phyloP scores from a whole-genome alignment of 2,888 invertebrate species.

The Perdita meconis region DNA sequence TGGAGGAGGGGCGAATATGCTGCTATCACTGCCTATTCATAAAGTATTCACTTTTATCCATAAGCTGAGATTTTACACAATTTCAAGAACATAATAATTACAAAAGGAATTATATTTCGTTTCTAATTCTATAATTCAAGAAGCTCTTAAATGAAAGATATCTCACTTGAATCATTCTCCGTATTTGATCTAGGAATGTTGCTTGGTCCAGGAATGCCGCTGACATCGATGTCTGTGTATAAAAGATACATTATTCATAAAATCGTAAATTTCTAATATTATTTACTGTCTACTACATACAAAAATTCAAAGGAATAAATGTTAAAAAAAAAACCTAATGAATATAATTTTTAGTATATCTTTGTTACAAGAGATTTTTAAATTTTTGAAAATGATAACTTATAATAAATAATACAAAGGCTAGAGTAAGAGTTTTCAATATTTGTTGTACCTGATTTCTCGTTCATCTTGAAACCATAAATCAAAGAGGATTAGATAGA shows the following conservation, averaged over 20 bases:
- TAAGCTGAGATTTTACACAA: too few relatives aligned
- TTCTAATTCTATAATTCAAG: neutral
- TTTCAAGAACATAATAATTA: too few relatives aligned
- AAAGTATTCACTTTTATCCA: too few relatives aligned
- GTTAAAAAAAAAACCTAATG: neutral
- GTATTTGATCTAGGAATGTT: neutral
- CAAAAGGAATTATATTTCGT: neutral
- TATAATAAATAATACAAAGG: neutral
- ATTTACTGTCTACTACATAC: neutral
- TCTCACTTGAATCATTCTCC: slow-evolving; percentile 5
- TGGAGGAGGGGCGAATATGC: too few relatives aligned
- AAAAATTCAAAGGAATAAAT: neutral
- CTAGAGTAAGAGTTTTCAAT: neutral
- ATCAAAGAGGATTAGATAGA: too few relatives aligned
- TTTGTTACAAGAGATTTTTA: neutral
- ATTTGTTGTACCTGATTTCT: neutral
- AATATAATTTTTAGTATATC: neutral
- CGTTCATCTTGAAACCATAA: neutral
- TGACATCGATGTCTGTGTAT: neutral
- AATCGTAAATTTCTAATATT: neutral
- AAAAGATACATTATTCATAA: neutral
- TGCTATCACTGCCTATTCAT: too few relatives aligned
- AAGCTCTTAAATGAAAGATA: neutral
- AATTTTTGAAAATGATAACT: neutral
- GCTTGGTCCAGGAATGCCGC: neutral